These are phyloP conservation scores for Cololabis saira DNA, from an alignment of 2,113 vertebrate genomes.

Conservation along the genomic window DNA sequence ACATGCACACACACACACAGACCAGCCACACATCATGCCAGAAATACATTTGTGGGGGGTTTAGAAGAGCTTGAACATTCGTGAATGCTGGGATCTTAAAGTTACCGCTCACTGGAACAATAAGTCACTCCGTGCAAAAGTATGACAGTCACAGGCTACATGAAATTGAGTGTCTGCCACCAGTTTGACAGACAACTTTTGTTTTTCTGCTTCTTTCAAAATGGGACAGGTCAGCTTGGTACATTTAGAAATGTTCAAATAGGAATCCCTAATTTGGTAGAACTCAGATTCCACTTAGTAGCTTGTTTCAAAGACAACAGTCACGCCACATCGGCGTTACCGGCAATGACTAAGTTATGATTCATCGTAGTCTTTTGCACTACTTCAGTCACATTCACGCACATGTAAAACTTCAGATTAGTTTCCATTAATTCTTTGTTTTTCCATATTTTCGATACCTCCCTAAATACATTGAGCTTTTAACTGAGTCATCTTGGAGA, in stretches of 20 bases:
- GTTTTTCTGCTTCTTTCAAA: conserved; percentile 2
- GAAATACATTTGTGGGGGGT: conserved; percentile 5
- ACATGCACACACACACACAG: neutral
- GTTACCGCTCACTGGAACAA: conserved; percentile 7
- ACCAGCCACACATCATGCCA: neutral
- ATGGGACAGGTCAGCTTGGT: conserved; percentile 1
- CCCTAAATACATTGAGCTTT: neutral
- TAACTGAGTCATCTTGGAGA: too few species aligned
- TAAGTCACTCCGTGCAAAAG: conserved; percentile 16
- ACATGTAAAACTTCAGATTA: neutral
- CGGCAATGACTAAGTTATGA: neutral
- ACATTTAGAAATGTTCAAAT: neutral
- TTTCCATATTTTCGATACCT: neutral
- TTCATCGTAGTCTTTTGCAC: neutral
- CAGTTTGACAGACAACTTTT: neutral
- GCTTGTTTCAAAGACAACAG: neutral
- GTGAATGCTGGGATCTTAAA: conserved; percentile 9
- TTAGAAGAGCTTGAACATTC: conserved; percentile 30
- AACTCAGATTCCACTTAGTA: too few species aligned
- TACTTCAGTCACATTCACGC: neutral
- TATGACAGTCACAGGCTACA: conserved; percentile 4
- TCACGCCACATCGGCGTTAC: neutral
- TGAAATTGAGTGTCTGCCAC: conserved; percentile 4
- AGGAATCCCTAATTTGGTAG: neutral
- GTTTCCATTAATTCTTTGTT: neutral